phyloP scores from a whole-genome alignment of 2,797 vertebrate species.

The Falco columbarius region DNA sequence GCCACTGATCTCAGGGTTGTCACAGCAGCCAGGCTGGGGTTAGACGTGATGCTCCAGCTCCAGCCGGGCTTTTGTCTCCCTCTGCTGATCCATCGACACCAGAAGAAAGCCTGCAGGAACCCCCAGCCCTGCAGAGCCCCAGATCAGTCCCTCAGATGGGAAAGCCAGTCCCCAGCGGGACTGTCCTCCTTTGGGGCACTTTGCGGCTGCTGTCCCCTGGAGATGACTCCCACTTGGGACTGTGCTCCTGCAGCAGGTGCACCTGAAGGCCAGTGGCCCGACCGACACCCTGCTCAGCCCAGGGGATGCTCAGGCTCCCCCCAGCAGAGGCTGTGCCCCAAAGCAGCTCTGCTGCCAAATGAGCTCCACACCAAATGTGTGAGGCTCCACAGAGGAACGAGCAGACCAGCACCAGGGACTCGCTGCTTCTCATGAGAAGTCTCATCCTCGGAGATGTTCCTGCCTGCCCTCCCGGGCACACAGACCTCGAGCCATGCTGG shows the following conservation, averaged over 20 bases:
- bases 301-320: background rate
- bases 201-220: rapidly evolving
- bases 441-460: rapidly evolving
- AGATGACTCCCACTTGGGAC: background rate
- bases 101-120: background rate
- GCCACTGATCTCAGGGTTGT: rapidly evolving
- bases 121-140: background rate
- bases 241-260: background rate
- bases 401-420: background rate
- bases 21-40: background rate
- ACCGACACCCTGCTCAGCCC: rapidly evolving
- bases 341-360: background rate
- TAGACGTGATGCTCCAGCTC: background rate
- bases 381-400: background rate
- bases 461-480: background rate
- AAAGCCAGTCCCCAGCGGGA: background rate
- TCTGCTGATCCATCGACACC: constrained; percentile 3
- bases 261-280: rapidly evolving
- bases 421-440: rapidly evolving
- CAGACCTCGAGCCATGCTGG: background rate
- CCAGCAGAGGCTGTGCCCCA: background rate
- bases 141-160: rapidly evolving
- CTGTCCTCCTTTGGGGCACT: background rate
- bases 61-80: constrained; percentile 46
- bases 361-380: rapidly evolving